A percentile compares a stretch with the other conserved stretches of the same genome.
Conservation (phyloP, 2,888 invertebrate genomes). For the Ctena decussata region DNA sequence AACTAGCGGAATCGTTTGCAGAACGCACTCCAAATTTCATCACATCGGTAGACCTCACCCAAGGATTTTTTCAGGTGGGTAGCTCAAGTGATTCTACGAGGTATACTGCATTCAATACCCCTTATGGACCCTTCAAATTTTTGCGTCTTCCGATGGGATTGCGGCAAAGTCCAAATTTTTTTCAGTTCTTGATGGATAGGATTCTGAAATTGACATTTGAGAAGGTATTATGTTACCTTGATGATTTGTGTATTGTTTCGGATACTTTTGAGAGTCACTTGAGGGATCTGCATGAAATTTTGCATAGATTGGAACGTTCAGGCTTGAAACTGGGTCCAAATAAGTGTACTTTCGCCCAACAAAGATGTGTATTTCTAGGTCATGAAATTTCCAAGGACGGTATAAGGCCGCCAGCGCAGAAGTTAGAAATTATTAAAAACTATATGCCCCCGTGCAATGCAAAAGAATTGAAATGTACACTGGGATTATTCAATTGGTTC, state of each 20-base stretch:
- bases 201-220: constrained; percentile 30
- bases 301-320: constrained; percentile 14
- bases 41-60: constrained; percentile 53
- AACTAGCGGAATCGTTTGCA: constrained; percentile 61
- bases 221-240: neutral
- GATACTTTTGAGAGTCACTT: constrained; percentile 37
- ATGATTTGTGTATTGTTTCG: constrained; percentile 22
- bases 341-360: constrained; percentile 12
- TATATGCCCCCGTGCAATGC: constrained; percentile 3
- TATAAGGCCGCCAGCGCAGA: constrained; percentile 25
- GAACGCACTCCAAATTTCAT: constrained; percentile 53
- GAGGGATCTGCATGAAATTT: constrained; percentile 26
- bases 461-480: constrained; percentile 23
- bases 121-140: constrained; percentile 50
- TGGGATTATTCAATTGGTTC: constrained; percentile 55
- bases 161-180: constrained; percentile 36
- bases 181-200: constrained; percentile 53
- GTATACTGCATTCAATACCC: constrained; percentile 44
- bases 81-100: neutral
- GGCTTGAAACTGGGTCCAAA: constrained; percentile 21
- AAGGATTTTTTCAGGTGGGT: constrained; percentile 44
- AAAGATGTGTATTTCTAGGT: constrained; percentile 30
- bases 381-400: constrained; percentile 43
- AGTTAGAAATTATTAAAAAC: constrained; percentile 16
- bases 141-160: constrained; percentile 49